These are phyloP conservation scores for Cryptosula pallasiana DNA, from an alignment of 2,888 invertebrate species.

Conservation along the genomic window DNA sequence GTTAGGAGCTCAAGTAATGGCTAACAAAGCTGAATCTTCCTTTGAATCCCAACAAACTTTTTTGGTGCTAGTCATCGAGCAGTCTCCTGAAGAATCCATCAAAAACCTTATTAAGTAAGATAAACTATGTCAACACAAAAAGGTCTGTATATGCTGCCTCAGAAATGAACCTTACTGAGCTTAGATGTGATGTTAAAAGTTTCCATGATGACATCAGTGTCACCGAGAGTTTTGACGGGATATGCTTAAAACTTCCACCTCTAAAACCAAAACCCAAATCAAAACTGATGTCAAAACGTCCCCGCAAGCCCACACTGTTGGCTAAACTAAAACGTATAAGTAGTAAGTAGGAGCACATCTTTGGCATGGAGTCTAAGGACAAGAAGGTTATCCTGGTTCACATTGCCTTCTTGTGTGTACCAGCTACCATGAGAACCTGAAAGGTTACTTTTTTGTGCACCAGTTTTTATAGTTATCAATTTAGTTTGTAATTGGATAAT, in stretches of 20 bases:
- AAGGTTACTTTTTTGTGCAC: too few relatives aligned
- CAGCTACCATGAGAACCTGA: too few relatives aligned
- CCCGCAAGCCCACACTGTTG: too few relatives aligned
- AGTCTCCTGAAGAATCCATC: not conserved
- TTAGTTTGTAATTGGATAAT: too few relatives aligned
- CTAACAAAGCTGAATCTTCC: not conserved
- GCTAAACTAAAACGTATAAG: too few relatives aligned
- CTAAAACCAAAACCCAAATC: not conserved
- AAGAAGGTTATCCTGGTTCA: too few relatives aligned
- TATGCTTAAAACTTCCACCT: not conserved
- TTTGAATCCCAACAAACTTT: not conserved
- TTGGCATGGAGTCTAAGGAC: too few relatives aligned
- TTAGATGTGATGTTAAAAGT: not conserved
- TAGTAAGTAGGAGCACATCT: too few relatives aligned
- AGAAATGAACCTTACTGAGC: not conserved
- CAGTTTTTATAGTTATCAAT: too few relatives aligned
- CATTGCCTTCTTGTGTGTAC: too few relatives aligned
- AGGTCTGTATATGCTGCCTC: not conserved
- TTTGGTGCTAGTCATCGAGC: not conserved
- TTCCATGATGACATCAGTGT: not conserved
- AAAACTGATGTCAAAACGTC: not conserved
- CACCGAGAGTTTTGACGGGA: too few relatives aligned
- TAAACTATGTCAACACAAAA: not conserved
- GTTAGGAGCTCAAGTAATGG: not conserved
- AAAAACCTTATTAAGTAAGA: not conserved